phyloP scores from a whole-genome alignment of 1,140 invertebrate genomes.

The Drosophila sturtevanti region DNA sequence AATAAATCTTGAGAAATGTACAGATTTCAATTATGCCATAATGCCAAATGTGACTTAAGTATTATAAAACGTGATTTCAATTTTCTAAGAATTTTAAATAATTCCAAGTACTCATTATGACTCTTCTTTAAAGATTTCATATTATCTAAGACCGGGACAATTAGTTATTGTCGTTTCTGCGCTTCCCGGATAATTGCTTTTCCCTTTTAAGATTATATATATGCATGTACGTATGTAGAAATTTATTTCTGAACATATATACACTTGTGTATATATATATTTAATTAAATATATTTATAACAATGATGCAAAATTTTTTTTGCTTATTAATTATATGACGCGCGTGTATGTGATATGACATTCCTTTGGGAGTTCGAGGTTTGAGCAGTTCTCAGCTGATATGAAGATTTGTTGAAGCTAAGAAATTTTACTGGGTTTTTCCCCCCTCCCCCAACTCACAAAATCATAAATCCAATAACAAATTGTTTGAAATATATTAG shows the following conservation, averaged over 20 bases:
- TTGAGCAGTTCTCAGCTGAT: not conserved
- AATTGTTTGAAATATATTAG: not conserved
- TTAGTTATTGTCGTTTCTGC: not conserved
- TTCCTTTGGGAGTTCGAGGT: not conserved
- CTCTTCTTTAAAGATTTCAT: not conserved
- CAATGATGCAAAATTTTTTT: not conserved
- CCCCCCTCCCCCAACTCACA: too few relatives aligned
- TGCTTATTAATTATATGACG: not conserved
- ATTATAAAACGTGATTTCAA: not conserved
- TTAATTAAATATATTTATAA: not conserved
- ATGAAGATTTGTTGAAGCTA: not conserved
- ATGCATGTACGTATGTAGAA: too few relatives aligned
- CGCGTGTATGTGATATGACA: not conserved
- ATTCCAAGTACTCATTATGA: not conserved
- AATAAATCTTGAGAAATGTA: conserved; percentile 43
- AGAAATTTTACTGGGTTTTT: not conserved
- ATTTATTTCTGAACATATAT: not conserved
- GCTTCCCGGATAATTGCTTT: conserved; percentile 1
- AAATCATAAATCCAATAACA: not conserved
- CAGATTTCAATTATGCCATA: not conserved
- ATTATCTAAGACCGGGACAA: not conserved
- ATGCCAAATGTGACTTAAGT: too few relatives aligned
- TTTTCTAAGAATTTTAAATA: not conserved
- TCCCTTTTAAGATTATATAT: not conserved
- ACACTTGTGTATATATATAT: not conserved